phyloP scores from a whole-genome alignment of 2,113 vertebrate species.

The Tachuris rubrigastra region DNA sequence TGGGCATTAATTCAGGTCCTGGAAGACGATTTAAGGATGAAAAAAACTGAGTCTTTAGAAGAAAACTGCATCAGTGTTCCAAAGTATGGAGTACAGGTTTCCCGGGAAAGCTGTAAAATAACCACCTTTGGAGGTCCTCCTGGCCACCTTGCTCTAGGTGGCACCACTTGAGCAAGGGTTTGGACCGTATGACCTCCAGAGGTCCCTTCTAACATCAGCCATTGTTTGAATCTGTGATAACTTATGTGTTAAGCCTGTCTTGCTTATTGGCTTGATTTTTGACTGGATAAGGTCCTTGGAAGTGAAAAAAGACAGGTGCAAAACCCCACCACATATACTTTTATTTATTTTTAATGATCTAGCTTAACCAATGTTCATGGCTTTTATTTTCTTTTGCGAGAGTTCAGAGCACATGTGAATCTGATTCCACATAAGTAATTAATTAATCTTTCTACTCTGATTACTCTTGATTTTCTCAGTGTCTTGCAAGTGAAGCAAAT shows the following conservation, averaged over 20 bases:
- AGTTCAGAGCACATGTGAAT: not conserved
- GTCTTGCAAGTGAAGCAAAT: not conserved
- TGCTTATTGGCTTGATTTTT: not conserved
- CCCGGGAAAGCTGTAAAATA: not conserved
- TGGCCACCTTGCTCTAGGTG: not conserved
- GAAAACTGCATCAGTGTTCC: not conserved
- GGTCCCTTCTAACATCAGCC: not conserved
- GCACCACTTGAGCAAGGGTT: not conserved
- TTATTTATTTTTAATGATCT: not conserved
- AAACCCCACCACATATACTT: accelerated
- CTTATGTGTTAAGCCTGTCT: not conserved
- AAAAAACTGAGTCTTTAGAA: not conserved
- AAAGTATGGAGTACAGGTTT: not conserved
- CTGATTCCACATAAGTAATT: not conserved
- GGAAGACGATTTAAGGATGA: not conserved
- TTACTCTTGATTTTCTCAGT: not conserved
- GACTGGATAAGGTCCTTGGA: not conserved
- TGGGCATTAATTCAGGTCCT: not conserved
- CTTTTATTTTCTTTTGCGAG: not conserved
- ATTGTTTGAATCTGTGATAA: not conserved
- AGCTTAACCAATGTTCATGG: not conserved
- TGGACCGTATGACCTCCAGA: not conserved
- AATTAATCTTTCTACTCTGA: not conserved
- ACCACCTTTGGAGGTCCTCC: not conserved
- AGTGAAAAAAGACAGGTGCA: not conserved